phyloP scores from a whole-genome alignment of 2,113 vertebrate species.

The Hucho hucho region DNA sequence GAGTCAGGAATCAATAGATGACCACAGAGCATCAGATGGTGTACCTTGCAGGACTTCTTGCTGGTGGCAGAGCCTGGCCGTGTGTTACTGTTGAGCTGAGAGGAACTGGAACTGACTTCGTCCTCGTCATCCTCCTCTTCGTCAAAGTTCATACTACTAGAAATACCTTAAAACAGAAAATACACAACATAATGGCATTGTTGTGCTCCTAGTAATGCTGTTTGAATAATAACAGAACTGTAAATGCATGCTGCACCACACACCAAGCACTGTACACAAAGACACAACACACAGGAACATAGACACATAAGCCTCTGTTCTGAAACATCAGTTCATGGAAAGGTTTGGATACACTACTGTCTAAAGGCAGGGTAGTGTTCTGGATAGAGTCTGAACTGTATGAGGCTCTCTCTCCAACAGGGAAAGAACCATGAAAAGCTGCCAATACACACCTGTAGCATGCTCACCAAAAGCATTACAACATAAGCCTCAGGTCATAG shows the following conservation, averaged over 20 bases:
- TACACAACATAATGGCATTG: no score
- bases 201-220: not conserved
- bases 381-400: no score
- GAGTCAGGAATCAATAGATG: not conserved
- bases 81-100: constrained; percentile 94
- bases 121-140: constrained; percentile 96
- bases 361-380: no score
- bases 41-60: constrained; percentile 92
- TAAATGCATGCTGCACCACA: not conserved
- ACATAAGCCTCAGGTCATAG: not conserved
- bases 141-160: constrained; percentile 98
- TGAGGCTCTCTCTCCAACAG: no score
- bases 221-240: not conserved
- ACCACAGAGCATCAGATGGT: not conserved
- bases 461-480: no score
- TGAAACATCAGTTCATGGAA: no score
- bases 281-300: no score
- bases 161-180: constrained; percentile 81
- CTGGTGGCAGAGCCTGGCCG: constrained; percentile 92
- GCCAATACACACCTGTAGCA: no score
- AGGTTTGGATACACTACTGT: no score
- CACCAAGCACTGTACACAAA: not conserved
- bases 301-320: no score
- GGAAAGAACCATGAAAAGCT: not conserved
- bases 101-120: constrained; percentile 95